A percentile compares a stretch with the other conserved stretches of the same genome.
Conservation (phyloP, 2,797 vertebrate genomes). For the Huso huso region DNA sequence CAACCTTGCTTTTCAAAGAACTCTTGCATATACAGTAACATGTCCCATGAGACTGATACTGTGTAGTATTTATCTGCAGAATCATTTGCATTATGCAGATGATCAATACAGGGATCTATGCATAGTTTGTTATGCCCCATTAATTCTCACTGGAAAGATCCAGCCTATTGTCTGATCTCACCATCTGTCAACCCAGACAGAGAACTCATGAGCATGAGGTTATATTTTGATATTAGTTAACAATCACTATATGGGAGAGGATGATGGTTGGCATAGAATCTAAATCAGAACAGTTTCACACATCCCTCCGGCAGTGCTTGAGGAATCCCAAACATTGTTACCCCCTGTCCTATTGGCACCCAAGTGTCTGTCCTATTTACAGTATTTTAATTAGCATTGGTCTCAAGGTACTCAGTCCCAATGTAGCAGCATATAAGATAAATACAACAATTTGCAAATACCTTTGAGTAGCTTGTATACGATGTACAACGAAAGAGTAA, state of each 20-base stretch:
- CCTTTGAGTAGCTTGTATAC: too few species aligned
- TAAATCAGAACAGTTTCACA: neutral
- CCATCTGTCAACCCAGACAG: neutral
- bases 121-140: constrained; percentile 5
- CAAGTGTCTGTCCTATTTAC: neutral
- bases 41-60: neutral
- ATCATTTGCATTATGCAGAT: neutral
- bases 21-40: neutral
- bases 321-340: neutral
- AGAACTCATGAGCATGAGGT: neutral
- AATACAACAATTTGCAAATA: too few species aligned
- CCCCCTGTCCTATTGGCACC: neutral
- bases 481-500: too few species aligned
- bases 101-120: constrained; percentile 1
- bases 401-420: too few species aligned
- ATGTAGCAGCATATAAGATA: too few species aligned
- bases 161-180: neutral
- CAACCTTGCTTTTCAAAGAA: neutral
- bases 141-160: neutral
- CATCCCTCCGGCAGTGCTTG: neutral
- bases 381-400: too few species aligned
- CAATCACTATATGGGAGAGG: constrained; percentile 1
- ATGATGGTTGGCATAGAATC: neutral
- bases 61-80: neutral
- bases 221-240: neutral